These are phyloP conservation scores for Microctenopoma stevenorrisi DNA, from an alignment of 2,797 vertebrate genomes.

Conservation along the genomic window DNA sequence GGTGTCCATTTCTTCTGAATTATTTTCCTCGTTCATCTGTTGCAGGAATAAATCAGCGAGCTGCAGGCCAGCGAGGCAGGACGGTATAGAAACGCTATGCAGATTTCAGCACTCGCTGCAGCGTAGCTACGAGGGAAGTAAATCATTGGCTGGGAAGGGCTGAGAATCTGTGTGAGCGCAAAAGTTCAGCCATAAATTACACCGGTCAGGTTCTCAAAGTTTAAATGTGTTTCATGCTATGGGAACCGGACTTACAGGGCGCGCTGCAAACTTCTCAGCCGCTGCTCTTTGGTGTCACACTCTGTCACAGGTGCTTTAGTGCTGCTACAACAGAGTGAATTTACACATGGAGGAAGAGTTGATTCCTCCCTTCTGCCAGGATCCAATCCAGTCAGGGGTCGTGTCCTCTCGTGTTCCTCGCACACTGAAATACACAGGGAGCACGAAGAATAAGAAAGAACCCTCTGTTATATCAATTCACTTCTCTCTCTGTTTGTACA, in stretches of 20 bases:
- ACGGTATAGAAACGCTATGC: slow-evolving; percentile 55
- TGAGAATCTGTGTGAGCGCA: slow-evolving; percentile 49
- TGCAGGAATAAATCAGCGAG: slow-evolving; percentile 52
- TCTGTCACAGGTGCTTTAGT: slow-evolving; percentile 72
- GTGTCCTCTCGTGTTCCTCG: slow-evolving; percentile 53
- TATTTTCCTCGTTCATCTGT: slow-evolving; percentile 50
- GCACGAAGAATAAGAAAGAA: slow-evolving; percentile 50
- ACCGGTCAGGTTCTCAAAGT: slow-evolving; percentile 50
- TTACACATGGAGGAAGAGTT: slow-evolving; percentile 66
- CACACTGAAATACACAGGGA: slow-evolving; percentile 47
- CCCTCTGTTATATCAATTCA: slow-evolving; percentile 61
- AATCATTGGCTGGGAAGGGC: slow-evolving; percentile 64
- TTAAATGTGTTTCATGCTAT: slow-evolving; percentile 58
- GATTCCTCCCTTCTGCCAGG: slow-evolving; percentile 58
- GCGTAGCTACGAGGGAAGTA: slow-evolving; percentile 63
- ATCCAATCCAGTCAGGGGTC: slow-evolving; percentile 64
- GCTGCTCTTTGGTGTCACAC: slow-evolving; percentile 59
- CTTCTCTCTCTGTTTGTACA: slow-evolving; percentile 62
- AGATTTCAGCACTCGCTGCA: slow-evolving; percentile 58
- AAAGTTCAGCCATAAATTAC: slow-evolving; percentile 76
- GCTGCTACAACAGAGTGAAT: slow-evolving; percentile 59
- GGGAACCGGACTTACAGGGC: slow-evolving; percentile 45
- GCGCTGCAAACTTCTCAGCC: slow-evolving; percentile 44
- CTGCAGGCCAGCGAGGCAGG: slow-evolving; percentile 46
- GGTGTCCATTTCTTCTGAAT: slow-evolving; percentile 14